Conservation (phyloP, 2,888 invertebrate genomes). For the Theodoxus fluviatilis region DNA sequence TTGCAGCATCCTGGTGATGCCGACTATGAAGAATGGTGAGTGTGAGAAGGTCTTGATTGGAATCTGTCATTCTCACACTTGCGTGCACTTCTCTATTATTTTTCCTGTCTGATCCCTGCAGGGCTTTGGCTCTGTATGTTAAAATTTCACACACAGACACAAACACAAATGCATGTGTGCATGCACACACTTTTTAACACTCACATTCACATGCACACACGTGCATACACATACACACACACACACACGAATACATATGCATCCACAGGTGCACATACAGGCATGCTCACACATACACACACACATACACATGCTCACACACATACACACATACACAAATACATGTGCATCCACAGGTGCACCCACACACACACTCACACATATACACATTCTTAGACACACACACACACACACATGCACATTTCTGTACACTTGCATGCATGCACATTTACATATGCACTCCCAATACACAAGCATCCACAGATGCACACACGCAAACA, state of each 20-base stretch:
- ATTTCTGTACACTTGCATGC: neutral
- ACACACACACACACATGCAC: neutral
- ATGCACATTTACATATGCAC: neutral
- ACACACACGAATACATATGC: neutral
- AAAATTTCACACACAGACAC: no score
- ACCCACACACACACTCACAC: slow-evolving; percentile 14
- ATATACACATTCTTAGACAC: slow-evolving; percentile 9
- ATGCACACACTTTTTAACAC: neutral
- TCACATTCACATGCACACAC: slow-evolving; percentile 1
- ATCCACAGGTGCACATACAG: no score
- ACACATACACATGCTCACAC: neutral
- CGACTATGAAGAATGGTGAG: slow-evolving; percentile 49
- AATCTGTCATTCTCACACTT: no score
- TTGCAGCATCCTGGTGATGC: slow-evolving; percentile 39
- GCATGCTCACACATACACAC: neutral
- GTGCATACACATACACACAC: neutral
- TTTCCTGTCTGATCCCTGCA: no score
- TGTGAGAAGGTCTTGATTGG: neutral
- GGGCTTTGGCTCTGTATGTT: no score
- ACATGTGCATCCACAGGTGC: neutral
- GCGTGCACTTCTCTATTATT: no score
- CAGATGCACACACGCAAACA: neutral
- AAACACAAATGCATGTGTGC: no score
- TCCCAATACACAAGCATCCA: neutral
- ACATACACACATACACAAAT: neutral